phyloP scores from a whole-genome alignment of 2,797 vertebrate species.

The Acrossocheilus wenchowensis region DNA sequence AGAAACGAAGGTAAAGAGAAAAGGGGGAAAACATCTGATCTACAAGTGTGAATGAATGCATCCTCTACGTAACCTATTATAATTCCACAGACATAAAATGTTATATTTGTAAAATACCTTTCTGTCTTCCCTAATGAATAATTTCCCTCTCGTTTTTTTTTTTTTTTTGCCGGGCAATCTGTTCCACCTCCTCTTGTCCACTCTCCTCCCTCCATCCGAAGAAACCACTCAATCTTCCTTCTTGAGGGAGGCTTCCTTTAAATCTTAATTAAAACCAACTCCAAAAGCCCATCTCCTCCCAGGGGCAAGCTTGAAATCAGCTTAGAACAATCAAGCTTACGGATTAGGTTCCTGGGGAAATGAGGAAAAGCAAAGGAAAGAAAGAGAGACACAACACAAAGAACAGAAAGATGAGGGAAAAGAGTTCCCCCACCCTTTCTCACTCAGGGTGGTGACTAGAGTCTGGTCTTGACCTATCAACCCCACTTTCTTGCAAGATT shows the following conservation, averaged over 20 bases:
- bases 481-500: conserved; percentile 82
- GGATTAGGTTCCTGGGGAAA: conserved; percentile 77
- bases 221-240: conserved; percentile 75
- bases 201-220: conserved; percentile 68
- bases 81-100: conserved; percentile 55
- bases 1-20: neutral
- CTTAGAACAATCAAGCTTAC: conserved; percentile 84
- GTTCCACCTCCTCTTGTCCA: conserved; percentile 71
- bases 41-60: conserved; percentile 6
- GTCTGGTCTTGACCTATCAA: conserved; percentile 79
- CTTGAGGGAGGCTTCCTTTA: conserved; percentile 79
- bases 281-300: conserved; percentile 69
- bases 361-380: conserved; percentile 20
- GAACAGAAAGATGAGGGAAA: conserved; percentile 61
- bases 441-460: conserved; percentile 63
- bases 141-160: conserved; percentile 20
- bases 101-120: conserved; percentile 59
- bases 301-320: conserved; percentile 78
- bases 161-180: conserved; percentile 61
- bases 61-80: neutral
- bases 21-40: neutral
- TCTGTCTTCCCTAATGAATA: conserved; percentile 36
- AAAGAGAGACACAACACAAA: conserved; percentile 48
- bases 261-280: conserved; percentile 85
- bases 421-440: conserved; percentile 57